Evolutionary conservation across 2,888 invertebrate genomes (phyloP), one percentile per base, ranked within the genome.

Genomic region (Diarsia mendica): DNA sequence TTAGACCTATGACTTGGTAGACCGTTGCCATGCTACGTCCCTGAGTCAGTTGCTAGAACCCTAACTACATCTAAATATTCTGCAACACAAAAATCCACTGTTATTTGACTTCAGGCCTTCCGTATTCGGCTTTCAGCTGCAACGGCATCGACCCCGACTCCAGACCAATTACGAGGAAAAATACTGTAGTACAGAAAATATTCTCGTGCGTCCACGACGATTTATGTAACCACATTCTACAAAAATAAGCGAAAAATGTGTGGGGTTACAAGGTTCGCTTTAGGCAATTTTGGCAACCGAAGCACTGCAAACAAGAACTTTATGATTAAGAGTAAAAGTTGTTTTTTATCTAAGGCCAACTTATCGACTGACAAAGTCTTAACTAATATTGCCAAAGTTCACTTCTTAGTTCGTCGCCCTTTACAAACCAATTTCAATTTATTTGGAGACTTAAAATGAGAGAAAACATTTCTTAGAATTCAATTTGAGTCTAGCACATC

Each of bases 391-490:
- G 72, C 48, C 49, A 15, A 75, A 85, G 74, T 83, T 78, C 11
- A 74, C 61, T 72, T 67, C 71, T 68, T 77, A 81, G 72, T 82
- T 67, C 15, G 74, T 75, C 60, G 58, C 58, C 67, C 28, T 70
- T 79, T 85, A 68, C 53, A 82, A 85, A 84, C 77, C 73, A 70
- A 85, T 84, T 83, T 82, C 77, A 77, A 79, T 81, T 81, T 75
- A 75, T 80, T 83, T 63, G 49, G 48, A 70, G 63, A 67, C 67
- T 73, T 53, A 60, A 66, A 77, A 60, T 67, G 65, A 53, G 64
- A 72, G 72, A 67, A 80, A 85, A 76, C 67, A 74, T 58, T 85
- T 72, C 67, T 51, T 63, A 60, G 67, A 74, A 83, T 85, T 76
- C 51, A 77, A 79, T 77, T 85, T 80, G 44, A 55, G 61, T 53